A percentile compares a stretch with the other conserved stretches of the same genome.
These are phyloP conservation scores for Hormiphora californensis DNA, from an alignment of 37 sponge, comb jelly and placozoan species.

Conservation along the genomic window DNA sequence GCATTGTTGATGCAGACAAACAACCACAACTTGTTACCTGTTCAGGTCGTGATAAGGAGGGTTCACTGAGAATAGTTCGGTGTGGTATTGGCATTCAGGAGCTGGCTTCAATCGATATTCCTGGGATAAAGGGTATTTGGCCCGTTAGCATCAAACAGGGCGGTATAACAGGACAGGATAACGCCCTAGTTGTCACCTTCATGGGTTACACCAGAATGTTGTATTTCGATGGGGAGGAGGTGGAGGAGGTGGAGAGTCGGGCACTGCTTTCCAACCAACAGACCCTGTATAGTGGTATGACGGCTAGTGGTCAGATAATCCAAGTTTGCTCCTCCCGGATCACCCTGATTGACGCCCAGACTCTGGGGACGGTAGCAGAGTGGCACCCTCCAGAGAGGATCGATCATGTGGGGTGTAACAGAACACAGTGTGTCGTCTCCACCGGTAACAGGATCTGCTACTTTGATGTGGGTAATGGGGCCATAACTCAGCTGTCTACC, in stretches of 20 bases:
- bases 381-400: constrained; percentile 81
- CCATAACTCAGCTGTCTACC: not conserved
- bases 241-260: constrained; percentile 79
- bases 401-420: constrained; percentile 69
- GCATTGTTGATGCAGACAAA: constrained; percentile 77
- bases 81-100: constrained; percentile 93
- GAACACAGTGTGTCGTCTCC: constrained; percentile 71
- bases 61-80: constrained; percentile 72
- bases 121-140: constrained; percentile 74
- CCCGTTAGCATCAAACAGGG: constrained; percentile 57
- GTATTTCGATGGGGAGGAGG: constrained; percentile 76
- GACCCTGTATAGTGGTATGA: constrained; percentile 73
- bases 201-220: constrained; percentile 79
- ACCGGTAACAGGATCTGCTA: constrained; percentile 66
- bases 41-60: constrained; percentile 73
- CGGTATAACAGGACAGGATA: constrained; percentile 51
- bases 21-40: constrained; percentile 88
- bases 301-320: constrained; percentile 60
- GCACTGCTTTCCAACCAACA: constrained; percentile 68
- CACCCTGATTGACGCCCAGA: not conserved
- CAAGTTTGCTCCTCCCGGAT: constrained; percentile 63
- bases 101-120: constrained; percentile 70
- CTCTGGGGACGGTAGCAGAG: constrained; percentile 30
- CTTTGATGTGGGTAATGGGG: constrained; percentile 46
- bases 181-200: constrained; percentile 71